Percentiles rank a stretch among this genome's conserved stretches.
These are phyloP conservation scores for Todiramphus chloris DNA, from an alignment of 2,113 vertebrate genomes.

Conservation along the genomic window DNA sequence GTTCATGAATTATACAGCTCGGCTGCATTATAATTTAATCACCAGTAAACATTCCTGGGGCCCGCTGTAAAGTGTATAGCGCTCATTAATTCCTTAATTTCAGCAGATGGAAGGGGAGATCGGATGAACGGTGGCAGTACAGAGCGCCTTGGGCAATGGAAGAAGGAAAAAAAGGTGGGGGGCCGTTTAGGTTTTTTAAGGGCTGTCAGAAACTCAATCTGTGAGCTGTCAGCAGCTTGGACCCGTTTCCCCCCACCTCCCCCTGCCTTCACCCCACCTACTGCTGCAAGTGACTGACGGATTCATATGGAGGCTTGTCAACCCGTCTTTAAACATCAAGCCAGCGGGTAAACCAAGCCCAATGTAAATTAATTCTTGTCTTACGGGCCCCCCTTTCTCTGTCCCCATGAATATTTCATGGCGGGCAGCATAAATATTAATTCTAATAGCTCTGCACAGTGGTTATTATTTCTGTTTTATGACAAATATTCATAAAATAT, in stretches of 20 bases:
- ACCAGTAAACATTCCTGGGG: slow-evolving; percentile 98
- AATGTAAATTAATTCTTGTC: slow-evolving; percentile 87
- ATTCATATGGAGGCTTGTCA: slow-evolving; percentile 81
- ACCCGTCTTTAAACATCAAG: slow-evolving; percentile 86
- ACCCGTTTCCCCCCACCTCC: slow-evolving; percentile 27
- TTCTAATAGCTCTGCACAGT: slow-evolving; percentile 96
- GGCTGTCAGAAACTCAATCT: slow-evolving; percentile 94
- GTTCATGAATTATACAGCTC: slow-evolving; percentile 99
- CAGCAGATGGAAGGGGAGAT: slow-evolving; percentile 85
- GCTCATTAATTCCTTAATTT: slow-evolving; percentile 99
- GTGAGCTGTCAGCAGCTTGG: slow-evolving; percentile 84
- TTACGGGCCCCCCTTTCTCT: slow-evolving; percentile 80
- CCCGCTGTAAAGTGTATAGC: slow-evolving; percentile 91
- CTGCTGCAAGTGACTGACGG: slow-evolving; percentile 81
- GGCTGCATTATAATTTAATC: slow-evolving; percentile 99
- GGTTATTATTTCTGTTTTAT: slow-evolving; percentile 97
- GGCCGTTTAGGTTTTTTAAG: slow-evolving; percentile 86
- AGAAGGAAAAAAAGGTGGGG: slow-evolving; percentile 77
- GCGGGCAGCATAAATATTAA: slow-evolving; percentile 97
- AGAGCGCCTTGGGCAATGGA: slow-evolving; percentile 83
- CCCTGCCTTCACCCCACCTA: slow-evolving; percentile 57
- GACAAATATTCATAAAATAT: slow-evolving; percentile 98
- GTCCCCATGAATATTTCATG: slow-evolving; percentile 99
- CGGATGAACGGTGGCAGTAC: slow-evolving; percentile 82
- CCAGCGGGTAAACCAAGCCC: slow-evolving; percentile 85